Evolutionary conservation across 2,797 vertebrate genomes (phyloP).

Genomic region (Takifugu rubripes): DNA sequence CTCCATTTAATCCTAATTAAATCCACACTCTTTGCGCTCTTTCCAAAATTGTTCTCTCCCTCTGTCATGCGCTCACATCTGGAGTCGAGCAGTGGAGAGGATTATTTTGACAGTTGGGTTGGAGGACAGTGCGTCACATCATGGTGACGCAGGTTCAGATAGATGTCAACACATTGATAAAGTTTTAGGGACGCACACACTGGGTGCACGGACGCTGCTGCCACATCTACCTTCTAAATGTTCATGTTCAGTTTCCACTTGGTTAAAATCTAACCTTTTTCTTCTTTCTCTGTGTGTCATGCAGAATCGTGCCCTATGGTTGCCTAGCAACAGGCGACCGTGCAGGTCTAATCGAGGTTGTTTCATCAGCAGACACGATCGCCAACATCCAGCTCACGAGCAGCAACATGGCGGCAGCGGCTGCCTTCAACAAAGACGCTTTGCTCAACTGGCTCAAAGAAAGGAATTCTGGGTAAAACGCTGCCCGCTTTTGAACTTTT

Average conservation of each 20-base stretch:
- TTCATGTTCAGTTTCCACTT: too few relatives aligned
- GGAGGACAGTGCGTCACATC: slow-evolving; percentile 41
- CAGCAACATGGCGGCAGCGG: slow-evolving; percentile 94
- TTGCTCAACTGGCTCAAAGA: slow-evolving; percentile 98
- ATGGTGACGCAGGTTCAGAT: slow-evolving; percentile 38
- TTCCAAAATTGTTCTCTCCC: slow-evolving; percentile 15
- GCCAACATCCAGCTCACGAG: slow-evolving; percentile 98
- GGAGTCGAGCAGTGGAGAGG: slow-evolving; percentile 40
- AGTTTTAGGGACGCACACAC: background rate
- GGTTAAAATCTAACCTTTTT: background rate
- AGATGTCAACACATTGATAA: slow-evolving; percentile 15
- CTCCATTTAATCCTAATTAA: slow-evolving; percentile 43
- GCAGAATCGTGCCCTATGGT: slow-evolving; percentile 93
- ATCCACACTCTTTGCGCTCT: slow-evolving; percentile 37
- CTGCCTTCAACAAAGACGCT: slow-evolving; percentile 98
- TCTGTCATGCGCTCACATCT: slow-evolving; percentile 54
- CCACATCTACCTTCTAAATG: too few relatives aligned
- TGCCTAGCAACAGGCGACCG: slow-evolving; percentile 97
- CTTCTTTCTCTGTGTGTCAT: background rate
- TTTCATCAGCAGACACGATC: slow-evolving; percentile 93
- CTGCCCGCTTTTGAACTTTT: background rate
- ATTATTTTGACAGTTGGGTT: slow-evolving; percentile 66
- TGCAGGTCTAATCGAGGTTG: slow-evolving; percentile 94
- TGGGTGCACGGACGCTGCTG: too few relatives aligned
- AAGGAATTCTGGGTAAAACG: slow-evolving; percentile 88